A percentile compares a stretch with the other conserved stretches of the same genome.
These are phyloP conservation scores for Nannoperca obscura DNA, from an alignment of 2,797 vertebrate genomes.

Conservation along the genomic window DNA sequence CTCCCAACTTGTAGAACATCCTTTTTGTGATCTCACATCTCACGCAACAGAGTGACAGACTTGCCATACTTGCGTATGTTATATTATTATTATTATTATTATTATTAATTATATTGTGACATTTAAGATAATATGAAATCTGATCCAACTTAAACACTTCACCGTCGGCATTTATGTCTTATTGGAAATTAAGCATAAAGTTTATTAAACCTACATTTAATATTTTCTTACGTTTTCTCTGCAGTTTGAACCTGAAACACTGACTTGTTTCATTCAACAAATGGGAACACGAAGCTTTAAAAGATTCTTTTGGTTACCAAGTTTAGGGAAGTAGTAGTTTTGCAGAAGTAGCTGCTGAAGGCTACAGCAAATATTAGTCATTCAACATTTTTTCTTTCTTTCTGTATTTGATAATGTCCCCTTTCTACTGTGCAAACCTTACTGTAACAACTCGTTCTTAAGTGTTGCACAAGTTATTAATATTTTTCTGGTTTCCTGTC, in stretches of 20 bases:
- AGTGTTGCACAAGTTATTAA: neutral
- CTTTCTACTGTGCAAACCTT: neutral
- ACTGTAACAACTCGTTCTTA: neutral
- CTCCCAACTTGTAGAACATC: no score
- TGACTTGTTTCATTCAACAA: neutral
- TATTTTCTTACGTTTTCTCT: neutral
- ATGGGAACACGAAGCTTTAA: neutral
- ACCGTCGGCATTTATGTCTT: neutral
- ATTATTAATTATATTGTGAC: neutral
- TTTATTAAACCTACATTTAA: neutral
- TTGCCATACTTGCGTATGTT: neutral
- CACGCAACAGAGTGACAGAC: neutral
- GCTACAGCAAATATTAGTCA: conserved; percentile 13
- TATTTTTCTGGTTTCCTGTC: neutral
- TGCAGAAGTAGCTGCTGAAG: conserved; percentile 40
- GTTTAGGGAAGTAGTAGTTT: conserved; percentile 54
- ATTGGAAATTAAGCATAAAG: neutral
- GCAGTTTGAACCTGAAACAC: neutral
- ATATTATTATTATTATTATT: no score
- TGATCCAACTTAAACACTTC: neutral
- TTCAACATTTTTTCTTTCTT: neutral
- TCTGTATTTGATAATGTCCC: neutral
- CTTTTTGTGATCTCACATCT: neutral
- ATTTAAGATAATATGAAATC: neutral
- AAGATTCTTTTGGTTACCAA: neutral